Base-by-base conservation (phyloP, 2,113 vertebrate species). In the Fulmarus glacialis region DNA sequence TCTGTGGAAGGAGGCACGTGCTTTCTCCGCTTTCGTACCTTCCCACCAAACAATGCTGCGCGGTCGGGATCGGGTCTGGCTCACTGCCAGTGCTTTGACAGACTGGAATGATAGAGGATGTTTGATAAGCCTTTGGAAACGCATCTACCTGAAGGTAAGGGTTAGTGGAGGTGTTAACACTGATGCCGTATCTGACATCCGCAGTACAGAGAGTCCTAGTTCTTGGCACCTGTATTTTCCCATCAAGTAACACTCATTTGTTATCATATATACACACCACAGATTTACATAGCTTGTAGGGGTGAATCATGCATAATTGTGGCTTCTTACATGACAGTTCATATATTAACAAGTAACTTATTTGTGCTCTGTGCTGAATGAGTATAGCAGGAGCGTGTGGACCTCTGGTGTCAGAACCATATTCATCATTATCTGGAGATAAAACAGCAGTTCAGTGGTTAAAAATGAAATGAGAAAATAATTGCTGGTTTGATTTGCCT, bases 271-370 rank as follows among this genome's bases (percentile, higher is more conserved):
- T 2, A 96, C 89, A 93, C 96, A 87, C 92, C 82, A 79, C 93
- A 87, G 89, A 93, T 92, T 94, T 94, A 92, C 90, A 95, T 94
- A 80, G 90, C 92, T 94, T 7, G 74, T 80, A 85, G 83, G 79
- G 95, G 83, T 97, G 94, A 97, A 91, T 97, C 97, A 96, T 96
- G 91, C 92, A 91, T 94, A 92, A 96, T 93, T 96, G 91, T 94
- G 95, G 94, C 97, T 96, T 97, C 90, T 95, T 93, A 89, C 89
- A 93, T 96, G 97, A 97, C 95, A 97, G 94, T 96, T 96, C 92
- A 79, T 95, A 92, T 85, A 94, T 96, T 96, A 96, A 91, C 77
- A 82, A 92, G 75, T 56, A 91, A 78, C 91, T 93, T 95, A 84
- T 81, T 91, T 83, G 82, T 89, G 90, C 83, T 87, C 26, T 0